phyloP scores from a whole-genome alignment of 2,888 invertebrate genomes.

The Drosophila ezoana region DNA sequence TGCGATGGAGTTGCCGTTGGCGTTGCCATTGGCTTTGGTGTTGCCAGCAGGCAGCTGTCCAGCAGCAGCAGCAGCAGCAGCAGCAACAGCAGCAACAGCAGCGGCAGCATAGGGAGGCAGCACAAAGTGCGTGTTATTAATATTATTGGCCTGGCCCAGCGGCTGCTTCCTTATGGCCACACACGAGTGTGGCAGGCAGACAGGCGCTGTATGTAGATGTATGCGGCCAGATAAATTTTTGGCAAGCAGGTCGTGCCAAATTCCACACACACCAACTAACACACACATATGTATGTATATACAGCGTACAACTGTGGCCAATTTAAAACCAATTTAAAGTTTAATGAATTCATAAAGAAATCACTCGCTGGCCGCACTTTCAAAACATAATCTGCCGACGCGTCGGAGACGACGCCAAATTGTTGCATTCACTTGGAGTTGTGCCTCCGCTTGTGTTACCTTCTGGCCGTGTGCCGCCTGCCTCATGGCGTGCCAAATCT shows the following conservation, averaged over 20 bases:
- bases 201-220: slow-evolving; percentile 55
- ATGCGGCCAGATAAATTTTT: slow-evolving; percentile 71
- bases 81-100: slow-evolving; percentile 40
- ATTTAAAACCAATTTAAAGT: slow-evolving; percentile 81
- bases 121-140: slow-evolving; percentile 81
- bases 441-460: slow-evolving; percentile 10
- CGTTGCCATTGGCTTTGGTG: slow-evolving; percentile 43
- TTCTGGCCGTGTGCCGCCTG: slow-evolving; percentile 26
- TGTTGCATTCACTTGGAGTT: slow-evolving; percentile 46
- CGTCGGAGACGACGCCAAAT: slow-evolving; percentile 14
- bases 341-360: slow-evolving; percentile 82
- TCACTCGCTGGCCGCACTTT: slow-evolving; percentile 75
- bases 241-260: slow-evolving; percentile 77
- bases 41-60: slow-evolving; percentile 57
- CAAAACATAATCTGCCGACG: slow-evolving; percentile 81
- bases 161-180: slow-evolving; percentile 56
- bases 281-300: slow-evolving; percentile 34
- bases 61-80: slow-evolving; percentile 44
- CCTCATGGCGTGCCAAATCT: slow-evolving; percentile 79
- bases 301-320: slow-evolving; percentile 64
- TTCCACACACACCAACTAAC: slow-evolving; percentile 53
- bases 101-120: slow-evolving; percentile 37
- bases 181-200: slow-evolving; percentile 35
- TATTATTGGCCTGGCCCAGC: slow-evolving; percentile 76
- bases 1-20: slow-evolving; percentile 54